A percentile compares a stretch with the other conserved stretches of the same genome.
phyloP scores from a whole-genome alignment of 2,797 vertebrate species.

The Menidia menidia region DNA sequence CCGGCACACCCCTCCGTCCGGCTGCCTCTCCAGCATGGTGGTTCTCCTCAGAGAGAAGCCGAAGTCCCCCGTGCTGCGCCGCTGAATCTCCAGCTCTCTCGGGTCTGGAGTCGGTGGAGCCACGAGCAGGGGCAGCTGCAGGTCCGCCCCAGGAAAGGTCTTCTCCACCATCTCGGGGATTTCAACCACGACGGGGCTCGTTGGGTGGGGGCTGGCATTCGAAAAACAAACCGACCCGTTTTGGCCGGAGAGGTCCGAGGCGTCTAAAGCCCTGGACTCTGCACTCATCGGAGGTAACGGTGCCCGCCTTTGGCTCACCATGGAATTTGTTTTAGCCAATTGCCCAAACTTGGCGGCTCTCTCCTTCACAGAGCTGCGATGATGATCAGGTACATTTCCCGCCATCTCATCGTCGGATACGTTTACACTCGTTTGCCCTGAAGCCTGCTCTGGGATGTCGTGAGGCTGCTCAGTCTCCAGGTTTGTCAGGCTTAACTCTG shows the following conservation, averaged over 20 bases:
- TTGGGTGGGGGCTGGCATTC: slow-evolving; percentile 61
- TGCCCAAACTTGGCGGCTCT: slow-evolving; percentile 90
- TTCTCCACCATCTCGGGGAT: slow-evolving; percentile 88
- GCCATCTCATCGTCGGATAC: slow-evolving; percentile 86
- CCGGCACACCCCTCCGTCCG: slow-evolving; percentile 88
- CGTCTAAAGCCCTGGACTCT: slow-evolving; percentile 83
- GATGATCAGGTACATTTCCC: slow-evolving; percentile 73
- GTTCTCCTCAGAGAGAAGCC: slow-evolving; percentile 96
- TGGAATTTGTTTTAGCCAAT: slow-evolving; percentile 87
- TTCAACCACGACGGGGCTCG: slow-evolving; percentile 58
- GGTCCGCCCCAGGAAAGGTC: slow-evolving; percentile 85
- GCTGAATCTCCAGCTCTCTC: slow-evolving; percentile 90
- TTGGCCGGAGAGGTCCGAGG: slow-evolving; percentile 80
- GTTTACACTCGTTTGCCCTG: slow-evolving; percentile 80
- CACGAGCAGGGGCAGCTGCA: slow-evolving; percentile 86
- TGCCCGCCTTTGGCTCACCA: slow-evolving; percentile 83
- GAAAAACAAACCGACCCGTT: slow-evolving; percentile 75
- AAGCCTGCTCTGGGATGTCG: slow-evolving; percentile 80
- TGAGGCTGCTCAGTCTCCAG: slow-evolving; percentile 82
- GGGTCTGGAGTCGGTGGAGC: slow-evolving; percentile 83
- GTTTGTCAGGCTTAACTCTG: slow-evolving; percentile 88
- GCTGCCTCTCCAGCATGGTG: slow-evolving; percentile 90
- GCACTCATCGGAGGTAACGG: slow-evolving; percentile 87
- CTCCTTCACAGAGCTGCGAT: slow-evolving; percentile 89
- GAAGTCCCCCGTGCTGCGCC: slow-evolving; percentile 94